Conservation (phyloP, 2,113 vertebrate genomes). For the Mormyrus lacerda region DNA sequence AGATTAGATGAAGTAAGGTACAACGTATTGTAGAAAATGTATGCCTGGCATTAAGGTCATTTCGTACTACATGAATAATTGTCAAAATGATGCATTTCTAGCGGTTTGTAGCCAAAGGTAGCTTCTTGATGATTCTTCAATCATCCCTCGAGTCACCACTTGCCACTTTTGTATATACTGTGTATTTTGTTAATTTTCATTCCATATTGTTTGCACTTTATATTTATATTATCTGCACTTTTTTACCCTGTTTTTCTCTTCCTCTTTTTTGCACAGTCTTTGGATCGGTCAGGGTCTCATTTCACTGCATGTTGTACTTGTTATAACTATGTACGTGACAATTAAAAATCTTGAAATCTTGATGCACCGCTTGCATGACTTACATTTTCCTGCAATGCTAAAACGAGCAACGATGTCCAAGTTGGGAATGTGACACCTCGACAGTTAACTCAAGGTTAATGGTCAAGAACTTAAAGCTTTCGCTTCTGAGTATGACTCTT, state of each 20-base stretch:
- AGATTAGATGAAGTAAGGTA: neutral
- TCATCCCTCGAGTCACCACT: too few relatives aligned
- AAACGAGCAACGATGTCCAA: neutral
- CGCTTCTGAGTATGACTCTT: neutral
- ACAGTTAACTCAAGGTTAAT: neutral
- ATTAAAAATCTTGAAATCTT: too few relatives aligned
- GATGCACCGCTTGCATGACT: neutral
- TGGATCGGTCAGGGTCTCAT: too few relatives aligned
- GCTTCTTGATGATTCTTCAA: neutral
- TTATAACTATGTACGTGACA: too few relatives aligned
- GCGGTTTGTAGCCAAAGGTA: neutral
- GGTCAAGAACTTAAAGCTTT: neutral
- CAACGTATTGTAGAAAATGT: neutral
- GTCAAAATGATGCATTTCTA: neutral
- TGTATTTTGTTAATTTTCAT: too few relatives aligned
- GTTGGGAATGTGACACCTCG: neutral
- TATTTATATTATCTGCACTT: too few relatives aligned
- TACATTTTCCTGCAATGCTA: neutral
- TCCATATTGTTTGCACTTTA: too few relatives aligned
- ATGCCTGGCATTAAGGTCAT: neutral
- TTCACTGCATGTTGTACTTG: too few relatives aligned
- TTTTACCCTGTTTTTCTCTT: too few relatives aligned
- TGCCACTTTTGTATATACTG: too few relatives aligned
- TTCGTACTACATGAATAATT: neutral
- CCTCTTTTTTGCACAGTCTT: too few relatives aligned